phyloP scores from a whole-genome alignment of 2,113 vertebrate species.

The Forbesichthys agassizii region DNA sequence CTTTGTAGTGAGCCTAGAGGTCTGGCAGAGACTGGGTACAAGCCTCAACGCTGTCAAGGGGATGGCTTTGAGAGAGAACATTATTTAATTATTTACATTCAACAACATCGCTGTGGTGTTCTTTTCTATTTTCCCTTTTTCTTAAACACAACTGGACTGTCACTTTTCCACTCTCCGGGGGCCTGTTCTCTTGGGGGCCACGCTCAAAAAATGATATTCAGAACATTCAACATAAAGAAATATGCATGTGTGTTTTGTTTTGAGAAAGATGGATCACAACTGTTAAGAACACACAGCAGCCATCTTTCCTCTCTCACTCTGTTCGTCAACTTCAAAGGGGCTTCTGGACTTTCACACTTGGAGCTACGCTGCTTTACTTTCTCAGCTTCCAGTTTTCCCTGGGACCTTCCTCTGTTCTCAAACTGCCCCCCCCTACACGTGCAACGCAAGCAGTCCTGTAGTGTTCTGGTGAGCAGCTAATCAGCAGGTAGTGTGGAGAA shows the following conservation, averaged over 20 bases:
- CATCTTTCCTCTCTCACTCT: conserved; percentile 52
- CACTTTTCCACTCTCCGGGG: conserved; percentile 31
- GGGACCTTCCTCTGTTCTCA: conserved; percentile 7
- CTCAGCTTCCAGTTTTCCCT: conserved; percentile 41
- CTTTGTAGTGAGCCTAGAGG: conserved; percentile 48
- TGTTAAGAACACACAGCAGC: conserved; percentile 22
- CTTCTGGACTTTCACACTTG: conserved; percentile 23
- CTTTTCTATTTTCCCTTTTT: conserved; percentile 20
- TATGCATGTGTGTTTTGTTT: no score
- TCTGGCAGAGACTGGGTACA: conserved; percentile 41
- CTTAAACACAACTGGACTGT: conserved; percentile 29
- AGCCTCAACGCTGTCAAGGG: conserved; percentile 46
- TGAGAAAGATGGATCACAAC: not conserved
- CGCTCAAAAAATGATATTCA: conserved; percentile 12
- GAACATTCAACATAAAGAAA: conserved; percentile 30
- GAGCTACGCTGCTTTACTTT: conserved; percentile 2
- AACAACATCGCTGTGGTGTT: not conserved
- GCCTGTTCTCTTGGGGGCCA: conserved; percentile 7
- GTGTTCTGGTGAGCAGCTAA: conserved; percentile 45
- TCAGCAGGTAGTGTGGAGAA: conserved; percentile 54
- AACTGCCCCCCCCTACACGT: conserved; percentile 6
- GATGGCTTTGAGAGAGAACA: conserved; percentile 31
- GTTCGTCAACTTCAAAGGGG: conserved; percentile 59
- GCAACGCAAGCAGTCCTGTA: conserved; percentile 17
- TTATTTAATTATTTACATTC: no score